Evolutionary conservation across 2,797 vertebrate genomes (phyloP).

Genomic region (Enteromius thamalakanensis): DNA sequence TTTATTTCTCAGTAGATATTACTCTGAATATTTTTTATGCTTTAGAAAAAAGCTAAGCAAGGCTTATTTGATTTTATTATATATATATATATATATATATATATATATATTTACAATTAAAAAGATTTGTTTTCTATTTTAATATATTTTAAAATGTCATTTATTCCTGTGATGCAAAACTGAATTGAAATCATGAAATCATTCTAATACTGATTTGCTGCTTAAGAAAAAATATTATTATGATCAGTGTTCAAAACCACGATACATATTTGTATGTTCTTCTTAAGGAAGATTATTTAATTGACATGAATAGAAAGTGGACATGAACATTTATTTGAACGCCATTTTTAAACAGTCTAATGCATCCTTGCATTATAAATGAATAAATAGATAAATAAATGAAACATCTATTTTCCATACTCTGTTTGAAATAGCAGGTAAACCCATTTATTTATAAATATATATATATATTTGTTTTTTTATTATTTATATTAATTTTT

Average conservation of each 20-base stretch:
- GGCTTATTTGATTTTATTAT: too few species aligned
- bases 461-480: too few species aligned
- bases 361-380: not conserved
- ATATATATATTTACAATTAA: not conserved
- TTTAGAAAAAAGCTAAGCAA: not conserved
- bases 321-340: not conserved
- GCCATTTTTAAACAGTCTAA: not conserved
- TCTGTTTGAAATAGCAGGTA: not conserved
- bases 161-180: not conserved
- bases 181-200: not conserved
- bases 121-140: not conserved
- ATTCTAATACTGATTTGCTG: not conserved
- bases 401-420: not conserved
- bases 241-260: not conserved
- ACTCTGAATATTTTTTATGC: not conserved
- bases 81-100: too few species aligned
- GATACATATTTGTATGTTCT: not conserved
- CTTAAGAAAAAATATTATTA: not conserved
- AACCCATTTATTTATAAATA: not conserved
- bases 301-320: not conserved
- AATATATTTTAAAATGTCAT: not conserved
- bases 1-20: slow-evolving; percentile 3
- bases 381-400: not conserved
- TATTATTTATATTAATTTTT: not conserved
- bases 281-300: not conserved